phyloP scores from a whole-genome alignment of 2,113 vertebrate genomes.

The Lamprotornis superbus region DNA sequence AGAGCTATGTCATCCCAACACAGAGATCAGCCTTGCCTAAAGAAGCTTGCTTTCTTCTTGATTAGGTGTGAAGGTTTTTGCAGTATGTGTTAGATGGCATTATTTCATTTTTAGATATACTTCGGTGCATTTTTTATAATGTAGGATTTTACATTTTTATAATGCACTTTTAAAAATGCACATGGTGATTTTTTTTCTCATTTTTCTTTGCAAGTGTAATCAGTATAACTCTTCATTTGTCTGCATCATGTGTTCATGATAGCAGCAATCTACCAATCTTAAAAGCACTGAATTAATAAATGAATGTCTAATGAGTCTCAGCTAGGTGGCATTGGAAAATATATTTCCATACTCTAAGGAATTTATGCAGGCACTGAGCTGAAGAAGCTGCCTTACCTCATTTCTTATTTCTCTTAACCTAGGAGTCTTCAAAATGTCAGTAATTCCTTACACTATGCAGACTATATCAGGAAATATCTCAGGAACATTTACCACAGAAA shows the following conservation, averaged over 20 bases:
- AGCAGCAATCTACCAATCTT: too few relatives aligned
- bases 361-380: background rate
- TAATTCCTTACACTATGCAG: background rate
- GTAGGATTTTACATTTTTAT: background rate
- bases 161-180: background rate
- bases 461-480: background rate
- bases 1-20: background rate
- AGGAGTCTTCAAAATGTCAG: background rate
- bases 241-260: background rate
- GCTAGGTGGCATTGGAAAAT: background rate
- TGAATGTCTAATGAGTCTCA: background rate
- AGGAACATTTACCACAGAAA: background rate
- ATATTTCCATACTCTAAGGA: background rate
- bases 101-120: background rate
- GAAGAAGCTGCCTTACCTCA: background rate
- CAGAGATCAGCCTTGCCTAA: background rate
- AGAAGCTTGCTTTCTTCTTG: background rate
- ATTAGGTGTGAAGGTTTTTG: background rate
- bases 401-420: background rate
- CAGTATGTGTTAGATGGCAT: background rate
- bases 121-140: background rate
- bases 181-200: background rate
- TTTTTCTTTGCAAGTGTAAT: background rate
- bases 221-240: background rate
- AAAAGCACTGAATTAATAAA: background rate